Evolutionary conservation across 2,888 invertebrate species (phyloP).

Genomic region (Philereme transversata): DNA sequence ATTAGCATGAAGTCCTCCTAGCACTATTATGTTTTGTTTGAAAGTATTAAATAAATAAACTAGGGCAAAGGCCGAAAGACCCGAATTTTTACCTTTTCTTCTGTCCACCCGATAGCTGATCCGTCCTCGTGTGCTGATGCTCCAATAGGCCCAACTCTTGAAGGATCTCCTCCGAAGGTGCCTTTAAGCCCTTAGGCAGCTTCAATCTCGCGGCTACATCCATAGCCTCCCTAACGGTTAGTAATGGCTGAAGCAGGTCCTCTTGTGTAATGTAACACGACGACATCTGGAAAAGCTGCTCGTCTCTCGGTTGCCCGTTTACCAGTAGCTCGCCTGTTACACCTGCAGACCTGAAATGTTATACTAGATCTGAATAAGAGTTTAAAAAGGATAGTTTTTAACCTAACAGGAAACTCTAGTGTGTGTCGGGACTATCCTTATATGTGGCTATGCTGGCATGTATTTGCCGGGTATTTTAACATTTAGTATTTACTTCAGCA

Average conservation of each 20-base stretch:
- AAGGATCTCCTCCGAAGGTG: constrained; percentile 81
- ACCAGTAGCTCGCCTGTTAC: constrained; percentile 87
- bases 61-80: no score
- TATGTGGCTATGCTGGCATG: no score
- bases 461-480: no score
- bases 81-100: constrained; percentile 82
- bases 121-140: constrained; percentile 86
- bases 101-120: constrained; percentile 89
- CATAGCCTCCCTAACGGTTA: constrained; percentile 90
- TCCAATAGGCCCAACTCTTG: constrained; percentile 86
- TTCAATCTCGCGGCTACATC: constrained; percentile 90
- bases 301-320: constrained; percentile 86
- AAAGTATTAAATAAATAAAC: no score
- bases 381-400: no score
- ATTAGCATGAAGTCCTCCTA: no score
- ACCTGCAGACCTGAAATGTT: constrained; percentile 81
- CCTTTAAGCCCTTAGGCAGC: constrained; percentile 80
- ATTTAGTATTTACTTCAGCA: no score
- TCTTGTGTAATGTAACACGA: constrained; percentile 94
- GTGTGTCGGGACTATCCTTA: no score
- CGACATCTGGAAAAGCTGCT: constrained; percentile 86
- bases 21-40: no score
- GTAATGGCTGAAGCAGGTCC: constrained; percentile 88
- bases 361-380: no score
- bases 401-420: no score